phyloP scores from a whole-genome alignment of 1,140 invertebrate genomes.

The Pseudomyrmex sp. region DNA sequence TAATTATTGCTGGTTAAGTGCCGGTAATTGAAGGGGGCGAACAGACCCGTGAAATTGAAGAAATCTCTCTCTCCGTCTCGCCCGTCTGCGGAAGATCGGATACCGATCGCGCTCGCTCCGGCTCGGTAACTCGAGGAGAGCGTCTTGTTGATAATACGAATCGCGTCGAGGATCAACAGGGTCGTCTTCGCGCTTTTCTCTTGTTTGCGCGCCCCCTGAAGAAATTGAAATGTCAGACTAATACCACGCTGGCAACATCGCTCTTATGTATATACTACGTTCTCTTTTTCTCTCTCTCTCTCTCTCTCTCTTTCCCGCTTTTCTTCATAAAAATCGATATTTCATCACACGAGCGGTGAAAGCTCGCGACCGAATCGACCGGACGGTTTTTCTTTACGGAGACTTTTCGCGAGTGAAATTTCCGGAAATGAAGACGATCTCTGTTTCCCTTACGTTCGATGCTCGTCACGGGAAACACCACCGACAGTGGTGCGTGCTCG shows the following conservation, averaged over 20 bases:
- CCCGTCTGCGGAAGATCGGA: conserved; percentile 67
- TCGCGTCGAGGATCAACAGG: conserved; percentile 56
- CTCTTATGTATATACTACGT: too few species aligned
- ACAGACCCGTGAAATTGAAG: conserved; percentile 82
- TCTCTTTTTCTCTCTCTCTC: too few species aligned
- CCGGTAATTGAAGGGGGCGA: conserved; percentile 81
- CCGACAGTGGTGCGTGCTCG: not conserved
- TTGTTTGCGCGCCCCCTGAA: conserved; percentile 46
- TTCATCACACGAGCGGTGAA: not conserved
- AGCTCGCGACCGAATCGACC: not conserved
- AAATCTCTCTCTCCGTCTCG: conserved; percentile 70
- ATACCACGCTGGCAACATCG: conserved; percentile 45
- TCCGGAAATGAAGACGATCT: conserved; percentile 21
- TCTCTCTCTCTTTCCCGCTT: too few species aligned
- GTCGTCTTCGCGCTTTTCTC: conserved; percentile 36
- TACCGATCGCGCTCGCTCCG: conserved; percentile 63
- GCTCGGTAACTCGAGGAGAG: conserved; percentile 61
- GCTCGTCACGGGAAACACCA: conserved; percentile 73
- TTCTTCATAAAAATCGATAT: not conserved
- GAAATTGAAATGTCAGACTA: conserved; percentile 69
- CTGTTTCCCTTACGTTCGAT: conserved; percentile 62
- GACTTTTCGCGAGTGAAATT: not conserved
- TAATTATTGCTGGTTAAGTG: conserved; percentile 83
- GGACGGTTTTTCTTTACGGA: not conserved
- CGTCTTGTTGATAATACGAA: conserved; percentile 67